phyloP scores from a whole-genome alignment of 2,888 invertebrate species.

The Athripsodes cinereus region DNA sequence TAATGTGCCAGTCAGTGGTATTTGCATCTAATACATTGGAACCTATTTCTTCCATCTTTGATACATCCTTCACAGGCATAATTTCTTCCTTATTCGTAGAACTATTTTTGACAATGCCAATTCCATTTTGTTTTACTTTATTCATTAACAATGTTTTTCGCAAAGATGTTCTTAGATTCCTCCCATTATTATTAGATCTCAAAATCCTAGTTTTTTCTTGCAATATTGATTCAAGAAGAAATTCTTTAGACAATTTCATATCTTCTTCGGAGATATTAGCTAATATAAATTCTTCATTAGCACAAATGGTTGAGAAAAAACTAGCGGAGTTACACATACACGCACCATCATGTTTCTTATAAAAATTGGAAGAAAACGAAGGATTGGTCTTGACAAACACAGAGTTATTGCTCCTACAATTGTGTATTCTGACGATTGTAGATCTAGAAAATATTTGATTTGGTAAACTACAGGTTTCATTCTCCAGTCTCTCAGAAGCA shows the following conservation, averaged over 20 bases:
- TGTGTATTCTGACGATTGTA: slow-evolving; percentile 16
- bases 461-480: not conserved
- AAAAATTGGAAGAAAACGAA: not conserved
- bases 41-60: not conserved
- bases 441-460: slow-evolving; percentile 20
- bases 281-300: slow-evolving; percentile 13
- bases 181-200: not conserved
- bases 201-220: no score
- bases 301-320: slow-evolving; percentile 1
- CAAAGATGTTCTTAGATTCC: slow-evolving; percentile 11
- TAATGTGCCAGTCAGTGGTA: slow-evolving; percentile 22
- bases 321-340: slow-evolving; percentile 14
- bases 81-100: not conserved
- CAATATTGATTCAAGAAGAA: not conserved
- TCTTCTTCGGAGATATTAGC: slow-evolving; percentile 21
- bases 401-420: slow-evolving; percentile 4
- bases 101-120: not conserved
- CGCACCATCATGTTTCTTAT: not conserved
- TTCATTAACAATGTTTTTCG: slow-evolving; percentile 11
- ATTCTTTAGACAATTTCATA: not conserved
- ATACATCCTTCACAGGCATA: not conserved
- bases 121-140: not conserved
- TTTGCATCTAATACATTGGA: not conserved
- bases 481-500: not conserved
- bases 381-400: not conserved